Evolutionary conservation across 2,113 vertebrate species (phyloP), one percentile per base, ranked within the genome.

Genomic region (Heterotilapia buettikoferi): DNA sequence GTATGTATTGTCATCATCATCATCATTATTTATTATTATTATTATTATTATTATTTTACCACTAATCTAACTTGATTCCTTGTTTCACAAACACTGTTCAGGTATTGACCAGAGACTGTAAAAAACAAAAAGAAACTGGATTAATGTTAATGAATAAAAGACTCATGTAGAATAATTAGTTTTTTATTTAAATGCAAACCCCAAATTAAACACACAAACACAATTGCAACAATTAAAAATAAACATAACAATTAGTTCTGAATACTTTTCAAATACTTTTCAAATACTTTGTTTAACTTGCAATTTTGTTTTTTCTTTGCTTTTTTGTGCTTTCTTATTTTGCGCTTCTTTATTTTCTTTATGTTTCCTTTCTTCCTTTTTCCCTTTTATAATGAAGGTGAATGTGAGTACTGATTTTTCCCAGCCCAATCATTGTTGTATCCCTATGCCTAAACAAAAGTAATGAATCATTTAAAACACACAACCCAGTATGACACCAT

Each of bases 11-110:
- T 38, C 31, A 19, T 63, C 4, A 63, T 63, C 57, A 31, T 59
- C 0, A 18, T 29, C 1, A 36, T 8, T 36, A 36, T 24, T 24
- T 24, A 24, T n/a, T n/a, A n/a, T n/a, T n/a, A n/a, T n/a, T n/a
- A n/a, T n/a, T n/a, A n/a, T n/a, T n/a, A 21, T 54, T 16, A 52
- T 54, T 52, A 2, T 11, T 21, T 12, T 18, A 50, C 16, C 47
- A 19, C 47, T 52, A 52, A 52, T 50, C 18, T 52, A 52, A n/a
- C 50, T 10, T 2, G 57, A 61, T 61, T 61, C 33, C 5, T 63
- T 73, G 12, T n/a, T 45, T 71, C 66, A 71, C 36, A 71, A 43
- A 71, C 36, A 24, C n/a, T 71, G 66, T 43, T 71, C 3, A 21
- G n/a, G 12, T 43, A 71, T 24, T 24, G n/a, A 24, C 36, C 36